Conservation (phyloP, 2,797 vertebrate genomes). For the Ibycter americanus region DNA sequence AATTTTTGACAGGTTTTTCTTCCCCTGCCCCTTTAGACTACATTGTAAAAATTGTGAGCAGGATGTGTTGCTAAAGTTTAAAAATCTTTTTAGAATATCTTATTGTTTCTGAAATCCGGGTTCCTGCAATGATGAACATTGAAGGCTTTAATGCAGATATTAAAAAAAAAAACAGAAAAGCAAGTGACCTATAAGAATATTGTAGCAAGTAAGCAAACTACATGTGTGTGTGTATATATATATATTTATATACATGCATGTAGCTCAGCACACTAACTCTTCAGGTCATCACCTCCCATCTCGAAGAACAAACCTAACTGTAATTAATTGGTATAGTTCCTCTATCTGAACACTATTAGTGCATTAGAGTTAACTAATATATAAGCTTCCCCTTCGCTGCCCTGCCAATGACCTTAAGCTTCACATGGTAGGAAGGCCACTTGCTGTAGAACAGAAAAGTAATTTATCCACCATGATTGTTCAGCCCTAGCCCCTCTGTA, state of each 20-base stretch:
- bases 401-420: slow-evolving; percentile 70
- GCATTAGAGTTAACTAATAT: slow-evolving; percentile 61
- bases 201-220: not conserved
- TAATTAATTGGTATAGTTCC: slow-evolving; percentile 40
- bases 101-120: not conserved
- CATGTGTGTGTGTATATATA: too few relatives aligned
- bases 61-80: not conserved
- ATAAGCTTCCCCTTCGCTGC: slow-evolving; percentile 40
- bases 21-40: not conserved
- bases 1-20: slow-evolving; percentile 47
- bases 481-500: slow-evolving; percentile 55
- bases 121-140: not conserved
- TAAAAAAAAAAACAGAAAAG: not conserved
- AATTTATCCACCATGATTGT: slow-evolving; percentile 63
- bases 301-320: not conserved
- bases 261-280: not conserved
- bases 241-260: accelerated
- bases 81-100: not conserved
- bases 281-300: not conserved
- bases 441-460: slow-evolving; percentile 57
- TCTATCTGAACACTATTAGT: slow-evolving; percentile 55
- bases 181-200: not conserved
- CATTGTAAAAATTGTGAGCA: not conserved
- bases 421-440: slow-evolving; percentile 66
- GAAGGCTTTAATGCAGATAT: not conserved